phyloP scores from a whole-genome alignment of 2,888 invertebrate species.

The Diarsia mendica region DNA sequence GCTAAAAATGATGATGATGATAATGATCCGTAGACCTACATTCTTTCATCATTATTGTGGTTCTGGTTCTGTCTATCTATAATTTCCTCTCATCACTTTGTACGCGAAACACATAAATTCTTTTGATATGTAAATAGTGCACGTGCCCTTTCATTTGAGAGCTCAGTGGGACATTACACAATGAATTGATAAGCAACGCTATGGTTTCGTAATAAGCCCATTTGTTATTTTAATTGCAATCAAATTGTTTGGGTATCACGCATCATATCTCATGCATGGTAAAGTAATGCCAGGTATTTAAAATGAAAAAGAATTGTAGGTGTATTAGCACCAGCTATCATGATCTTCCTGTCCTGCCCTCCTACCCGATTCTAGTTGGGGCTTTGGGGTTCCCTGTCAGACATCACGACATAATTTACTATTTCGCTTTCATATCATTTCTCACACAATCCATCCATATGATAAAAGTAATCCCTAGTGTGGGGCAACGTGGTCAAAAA shows the following conservation, averaged over 20 bases:
- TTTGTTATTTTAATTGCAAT: conserved; percentile 22
- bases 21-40: too few species aligned
- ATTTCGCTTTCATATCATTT: too few species aligned
- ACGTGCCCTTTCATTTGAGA: conserved; percentile 13
- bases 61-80: background rate
- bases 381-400: too few species aligned
- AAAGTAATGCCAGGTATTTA: background rate
- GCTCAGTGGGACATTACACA: conserved; percentile 8
- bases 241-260: background rate
- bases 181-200: conserved; percentile 20
- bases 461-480: too few species aligned
- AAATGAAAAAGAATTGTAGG: background rate
- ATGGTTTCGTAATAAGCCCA: conserved; percentile 14
- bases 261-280: background rate
- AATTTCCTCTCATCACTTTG: conserved; percentile 13
- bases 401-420: too few species aligned
- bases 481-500: too few species aligned
- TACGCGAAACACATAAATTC: conserved; percentile 4
- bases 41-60: too few species aligned
- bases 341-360: too few species aligned
- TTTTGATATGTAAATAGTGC: conserved; percentile 40
- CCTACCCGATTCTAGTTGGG: too few species aligned
- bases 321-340: background rate
- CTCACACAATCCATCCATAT: too few species aligned
- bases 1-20: too few species aligned